These are phyloP conservation scores for Cephus runcator DNA, from an alignment of 2,888 invertebrate genomes.

Conservation along the genomic window DNA sequence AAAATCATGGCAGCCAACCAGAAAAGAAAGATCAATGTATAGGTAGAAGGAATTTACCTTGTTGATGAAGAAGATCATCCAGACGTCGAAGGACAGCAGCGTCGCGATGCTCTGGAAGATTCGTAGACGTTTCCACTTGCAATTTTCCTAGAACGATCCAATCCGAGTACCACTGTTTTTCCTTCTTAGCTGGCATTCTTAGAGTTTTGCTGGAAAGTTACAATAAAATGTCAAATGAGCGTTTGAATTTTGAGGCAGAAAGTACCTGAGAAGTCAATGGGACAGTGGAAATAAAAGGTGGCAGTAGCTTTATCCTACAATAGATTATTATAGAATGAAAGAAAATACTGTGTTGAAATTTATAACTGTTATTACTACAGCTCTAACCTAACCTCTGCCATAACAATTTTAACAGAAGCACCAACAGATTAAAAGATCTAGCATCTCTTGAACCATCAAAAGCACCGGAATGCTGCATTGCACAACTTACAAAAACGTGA, in stretches of 20 bases:
- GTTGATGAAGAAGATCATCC: constrained; percentile 19
- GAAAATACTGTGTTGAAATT: background rate
- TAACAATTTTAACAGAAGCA: background rate
- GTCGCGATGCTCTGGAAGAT: constrained; percentile 6
- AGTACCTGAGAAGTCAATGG: background rate
- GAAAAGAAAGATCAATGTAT: background rate
- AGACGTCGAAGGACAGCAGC: constrained; percentile 18
- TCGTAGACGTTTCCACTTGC: constrained; percentile 4
- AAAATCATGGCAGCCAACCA: background rate
- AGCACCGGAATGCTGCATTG: background rate
- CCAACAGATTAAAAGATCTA: background rate
- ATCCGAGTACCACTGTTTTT: constrained; percentile 20
- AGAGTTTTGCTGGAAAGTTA: background rate
- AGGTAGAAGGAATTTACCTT: constrained; percentile 15
- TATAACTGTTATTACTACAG: background rate
- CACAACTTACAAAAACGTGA: background rate
- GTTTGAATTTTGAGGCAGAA: background rate
- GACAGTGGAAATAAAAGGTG: background rate
- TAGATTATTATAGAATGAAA: background rate
- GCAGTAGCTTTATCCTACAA: background rate
- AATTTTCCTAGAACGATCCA: constrained; percentile 18
- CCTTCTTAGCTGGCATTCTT: constrained; percentile 17
- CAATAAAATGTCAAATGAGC: background rate
- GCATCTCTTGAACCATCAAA: background rate
- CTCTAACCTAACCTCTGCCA: background rate